Percentiles rank a stretch among this genome's conserved stretches.
phyloP scores from a whole-genome alignment of 2,113 vertebrate genomes.

The Odontophorus gujanensis region DNA sequence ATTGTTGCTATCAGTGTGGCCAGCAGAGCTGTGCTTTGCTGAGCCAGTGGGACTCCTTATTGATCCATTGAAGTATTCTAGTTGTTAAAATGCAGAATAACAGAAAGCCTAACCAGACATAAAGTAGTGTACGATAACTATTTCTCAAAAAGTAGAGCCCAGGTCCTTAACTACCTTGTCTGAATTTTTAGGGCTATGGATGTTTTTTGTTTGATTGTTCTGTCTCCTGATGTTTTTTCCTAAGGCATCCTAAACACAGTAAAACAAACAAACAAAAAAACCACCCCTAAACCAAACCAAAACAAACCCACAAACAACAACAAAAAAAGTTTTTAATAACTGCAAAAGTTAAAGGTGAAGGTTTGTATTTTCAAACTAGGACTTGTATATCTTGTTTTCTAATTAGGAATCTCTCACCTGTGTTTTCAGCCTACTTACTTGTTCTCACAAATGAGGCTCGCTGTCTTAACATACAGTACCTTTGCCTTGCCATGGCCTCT shows the following conservation, averaged over 20 bases:
- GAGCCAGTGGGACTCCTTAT: not conserved
- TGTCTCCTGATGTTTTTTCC: not conserved
- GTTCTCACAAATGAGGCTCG: not conserved
- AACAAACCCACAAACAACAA: not conserved
- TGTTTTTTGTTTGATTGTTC: not conserved
- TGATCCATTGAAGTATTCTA: not conserved
- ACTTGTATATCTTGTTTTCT: not conserved
- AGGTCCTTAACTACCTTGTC: not conserved
- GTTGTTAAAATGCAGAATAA: not conserved
- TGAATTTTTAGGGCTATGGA: not conserved
- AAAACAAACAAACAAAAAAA: not conserved
- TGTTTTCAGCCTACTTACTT: not conserved
- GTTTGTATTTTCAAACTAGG: not conserved
- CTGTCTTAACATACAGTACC: not conserved
- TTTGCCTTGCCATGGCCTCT: not conserved
- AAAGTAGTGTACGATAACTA: fast-evolving
- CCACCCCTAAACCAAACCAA: not conserved
- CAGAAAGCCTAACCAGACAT: not conserved
- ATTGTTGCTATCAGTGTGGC: slow-evolving; percentile 25
- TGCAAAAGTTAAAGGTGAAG: not conserved
- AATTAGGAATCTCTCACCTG: not conserved
- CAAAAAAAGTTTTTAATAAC: not conserved
- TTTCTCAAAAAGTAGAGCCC: not conserved
- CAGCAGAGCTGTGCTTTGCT: not conserved
- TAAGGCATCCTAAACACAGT: not conserved